These are phyloP conservation scores for Apamea sordens DNA, from an alignment of 2,888 invertebrate genomes.

Conservation along the genomic window DNA sequence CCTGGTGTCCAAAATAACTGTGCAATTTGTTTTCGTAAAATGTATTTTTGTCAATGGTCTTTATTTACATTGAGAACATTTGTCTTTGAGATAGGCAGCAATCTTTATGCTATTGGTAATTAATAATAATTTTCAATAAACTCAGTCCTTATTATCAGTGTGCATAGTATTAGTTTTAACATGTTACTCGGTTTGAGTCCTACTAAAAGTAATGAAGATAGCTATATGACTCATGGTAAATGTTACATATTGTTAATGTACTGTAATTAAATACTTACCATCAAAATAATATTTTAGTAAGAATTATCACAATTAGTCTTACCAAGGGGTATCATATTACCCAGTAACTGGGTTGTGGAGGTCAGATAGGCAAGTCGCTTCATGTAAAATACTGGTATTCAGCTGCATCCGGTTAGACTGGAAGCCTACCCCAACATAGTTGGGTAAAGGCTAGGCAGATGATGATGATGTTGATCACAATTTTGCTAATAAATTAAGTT, in stretches of 20 bases:
- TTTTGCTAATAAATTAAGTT: neutral
- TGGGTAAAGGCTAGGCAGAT: too few species aligned
- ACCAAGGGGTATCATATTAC: too few species aligned
- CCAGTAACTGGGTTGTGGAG: too few species aligned
- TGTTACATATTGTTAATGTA: neutral
- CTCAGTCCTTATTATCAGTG: neutral
- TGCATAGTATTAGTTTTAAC: neutral
- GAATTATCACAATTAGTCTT: neutral
- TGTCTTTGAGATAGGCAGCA: neutral
- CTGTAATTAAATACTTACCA: neutral
- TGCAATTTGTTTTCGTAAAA: constrained; percentile 18
- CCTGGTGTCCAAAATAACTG: constrained; percentile 13
- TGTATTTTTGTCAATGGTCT: constrained; percentile 18
- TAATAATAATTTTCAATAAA: neutral
- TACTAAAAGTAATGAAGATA: constrained; percentile 9
- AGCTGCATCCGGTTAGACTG: too few species aligned
- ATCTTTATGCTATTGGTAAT: neutral
- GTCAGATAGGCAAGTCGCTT: too few species aligned
- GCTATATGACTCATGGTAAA: constrained; percentile 16
- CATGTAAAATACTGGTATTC: too few species aligned
- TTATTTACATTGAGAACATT: neutral
- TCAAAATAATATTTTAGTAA: neutral
- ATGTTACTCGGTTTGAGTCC: neutral
- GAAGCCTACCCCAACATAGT: too few species aligned
- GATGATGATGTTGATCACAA: too few species aligned